Evolutionary conservation across 2,888 invertebrate genomes (phyloP), one percentile per base, ranked within the genome.

Genomic region (Tachina fera): DNA sequence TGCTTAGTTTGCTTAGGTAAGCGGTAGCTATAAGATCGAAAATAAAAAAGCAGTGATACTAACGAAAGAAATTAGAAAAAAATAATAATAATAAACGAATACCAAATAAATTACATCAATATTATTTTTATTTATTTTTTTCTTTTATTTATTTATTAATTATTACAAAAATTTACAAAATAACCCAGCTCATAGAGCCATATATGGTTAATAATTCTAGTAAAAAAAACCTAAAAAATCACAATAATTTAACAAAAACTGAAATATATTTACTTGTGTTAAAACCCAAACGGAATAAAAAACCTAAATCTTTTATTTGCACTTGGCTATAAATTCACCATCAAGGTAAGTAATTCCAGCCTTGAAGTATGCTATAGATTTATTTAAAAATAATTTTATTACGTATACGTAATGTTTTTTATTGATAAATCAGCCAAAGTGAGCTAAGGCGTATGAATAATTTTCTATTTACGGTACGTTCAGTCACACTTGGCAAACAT

Each of bases 1-100:
- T 14, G 31, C 74, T 86, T 76, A 86, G 82, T 86, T 49, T 72
- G 75, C 16, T 8, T 43, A 67, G 67, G 79, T 71, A 63, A 75
- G 58, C 31, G 16, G 56, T 53, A 45, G 72, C 63, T 77, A 56
- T 41, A 81, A 58, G 68, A 75, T 65, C 68, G 43, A 58, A 45
- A 14, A 5, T 67, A 1, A 10, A 56, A 49, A 31, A 10, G 14
- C 14, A 13, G 67, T 13, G 9, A 19, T 45, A 9, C 8, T 60
- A 56, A 16, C 14, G 63, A 67, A 78, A 9, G 47, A 61, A 19
- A 58, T 31, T 22, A 3, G 67, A 60, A 19, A n/a, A 60, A 61
- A 71, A 65, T 22, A 61, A 45, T 49, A 14, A 47, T 31, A 9
- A 47, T 14, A 65, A 19, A 43, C 45, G 1, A 47, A 14, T 11